phyloP scores from a whole-genome alignment of 1,140 invertebrate genomes.

The Drosophila erecta region DNA sequence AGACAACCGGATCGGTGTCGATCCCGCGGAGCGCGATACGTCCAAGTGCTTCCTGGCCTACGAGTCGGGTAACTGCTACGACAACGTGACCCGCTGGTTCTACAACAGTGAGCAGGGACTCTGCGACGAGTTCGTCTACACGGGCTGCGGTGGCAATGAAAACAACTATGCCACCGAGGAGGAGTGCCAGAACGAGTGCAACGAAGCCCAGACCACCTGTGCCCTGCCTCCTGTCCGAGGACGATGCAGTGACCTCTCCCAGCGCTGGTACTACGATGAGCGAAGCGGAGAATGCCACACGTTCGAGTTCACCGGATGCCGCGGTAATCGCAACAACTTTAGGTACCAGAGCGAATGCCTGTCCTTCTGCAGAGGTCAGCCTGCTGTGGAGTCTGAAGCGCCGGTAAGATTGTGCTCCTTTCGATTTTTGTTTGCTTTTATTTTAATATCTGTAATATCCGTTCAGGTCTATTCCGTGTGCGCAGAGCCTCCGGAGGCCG shows the following conservation, averaged over 20 bases:
- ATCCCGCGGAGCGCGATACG: slow-evolving; percentile 28
- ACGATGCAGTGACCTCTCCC: slow-evolving; percentile 86
- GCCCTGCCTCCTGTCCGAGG: slow-evolving; percentile 88
- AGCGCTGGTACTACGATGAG: slow-evolving; percentile 91
- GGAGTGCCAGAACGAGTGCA: slow-evolving; percentile 92
- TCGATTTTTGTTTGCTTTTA: background rate
- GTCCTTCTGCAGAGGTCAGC: slow-evolving; percentile 87
- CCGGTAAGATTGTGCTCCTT: slow-evolving; percentile 39
- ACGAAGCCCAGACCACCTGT: slow-evolving; percentile 90
- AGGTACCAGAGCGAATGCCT: slow-evolving; percentile 93
- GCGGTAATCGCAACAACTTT: slow-evolving; percentile 94
- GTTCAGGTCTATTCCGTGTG: slow-evolving; percentile 85
- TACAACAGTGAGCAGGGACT: slow-evolving; percentile 91
- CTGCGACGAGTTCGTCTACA: slow-evolving; percentile 93
- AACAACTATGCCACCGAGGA: slow-evolving; percentile 93
- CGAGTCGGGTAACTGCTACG: slow-evolving; percentile 89
- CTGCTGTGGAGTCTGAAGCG: slow-evolving; percentile 40
- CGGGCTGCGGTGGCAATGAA: slow-evolving; percentile 93
- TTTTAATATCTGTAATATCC: background rate
- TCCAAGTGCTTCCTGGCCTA: slow-evolving; percentile 88
- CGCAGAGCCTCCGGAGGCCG: slow-evolving; percentile 87
- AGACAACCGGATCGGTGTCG: slow-evolving; percentile 28
- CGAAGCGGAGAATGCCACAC: slow-evolving; percentile 88
- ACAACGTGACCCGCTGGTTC: slow-evolving; percentile 88
- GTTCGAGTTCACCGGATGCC: slow-evolving; percentile 89